Evolutionary conservation across 2,888 invertebrate species (phyloP), one percentile per base, ranked within the genome.

Genomic region (Muschampia plurimacula): DNA sequence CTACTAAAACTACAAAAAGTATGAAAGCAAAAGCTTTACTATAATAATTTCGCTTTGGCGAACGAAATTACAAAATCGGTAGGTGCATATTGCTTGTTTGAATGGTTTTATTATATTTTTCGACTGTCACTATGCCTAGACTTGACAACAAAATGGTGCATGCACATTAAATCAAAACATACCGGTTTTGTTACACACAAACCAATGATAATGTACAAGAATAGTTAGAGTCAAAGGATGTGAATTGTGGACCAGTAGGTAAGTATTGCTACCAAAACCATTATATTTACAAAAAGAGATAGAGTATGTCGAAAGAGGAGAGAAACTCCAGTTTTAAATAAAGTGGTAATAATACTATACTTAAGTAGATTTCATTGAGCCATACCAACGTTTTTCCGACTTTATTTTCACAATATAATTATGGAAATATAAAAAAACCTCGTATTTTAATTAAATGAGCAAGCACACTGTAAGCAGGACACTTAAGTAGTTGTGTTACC

Each of bases 61-160:
- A 41, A 69, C 55, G 52, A 41, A 69, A 64, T 15, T 55, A 36
- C 36, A 46, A n/a, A 28, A 4, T 32, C 12, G 62, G 62, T 88
- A 90, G 89, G 91, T 91, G 91, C 89, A 89, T 90, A 91, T 90
- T 89, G 90, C 91, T 91, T 89, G 75, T 75, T 75, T 75, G 73
- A 68, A 76, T 72, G 65, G 71, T 39, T 62, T 7, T 57, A 57
- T 60, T 60, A 57, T 28, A 57, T 57, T 57, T 57, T 57, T 28
- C 28, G 28, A 28, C 28, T 57, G 57, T 22, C 22, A 12, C 28
- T 57, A 28, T 13, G 4, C 2, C 28, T 57, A 60, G 60, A 36
- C n/a, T 36, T 41, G 1, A 39, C 28, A 15, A 52, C 49, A 52
- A 46, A 52, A 2, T 52, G 15, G 49, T 52, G 49, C 49, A 15